Base-by-base conservation (phyloP, 2,113 vertebrate genomes). In the Pygoscelis antarcticus region DNA sequence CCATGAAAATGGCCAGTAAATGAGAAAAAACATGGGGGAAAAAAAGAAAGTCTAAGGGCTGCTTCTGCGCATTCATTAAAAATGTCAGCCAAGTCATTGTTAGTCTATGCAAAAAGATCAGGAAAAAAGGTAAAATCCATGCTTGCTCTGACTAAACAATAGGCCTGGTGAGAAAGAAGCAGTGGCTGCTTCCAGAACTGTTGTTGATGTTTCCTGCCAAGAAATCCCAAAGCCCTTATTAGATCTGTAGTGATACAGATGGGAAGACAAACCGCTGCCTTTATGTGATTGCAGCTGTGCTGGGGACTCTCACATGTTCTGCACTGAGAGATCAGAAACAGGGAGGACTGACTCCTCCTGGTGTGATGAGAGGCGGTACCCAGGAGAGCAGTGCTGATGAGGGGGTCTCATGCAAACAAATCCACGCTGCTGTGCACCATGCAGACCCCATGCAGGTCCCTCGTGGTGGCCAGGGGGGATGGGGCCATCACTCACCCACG, bases 341-440 rank as follows among this genome's bases (percentile, higher is more conserved):
- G 9, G 42, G 27, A 11, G 60, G 42, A 30, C 19, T 8, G 74
- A 16, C 10, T 82, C 20, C 27, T 26, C 29, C 51, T 6, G 13
- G 34, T 9, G 49, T 1, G 5, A 9, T 13, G 60, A 2, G 22
- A 47, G 18, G 27, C 0, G 1, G 44, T 27, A 13, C 27, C 8
- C 0, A 5, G 54, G 57, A 42, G n/a, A 36, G 8, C 51, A 9
- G 57, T 15, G 65, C 42, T 32, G 6, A 10, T 27, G 10, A n/a
- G 18, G 32, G 71, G 20, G 22, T 51, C 58, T 84, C 40, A 15
- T 1, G 2, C 17, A 10, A 38, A 21, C 6, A 40, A 40, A 46
- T 10, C 57, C 77, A 13, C 1, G 1, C 27, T 2, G 4, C 32
- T 22, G 21, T 27, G 52, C 21, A 22, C 36, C 38, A 16, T 13